Evolutionary conservation across 1,140 invertebrate species (phyloP).

Genomic region (Euwallacea fornicatus): DNA sequence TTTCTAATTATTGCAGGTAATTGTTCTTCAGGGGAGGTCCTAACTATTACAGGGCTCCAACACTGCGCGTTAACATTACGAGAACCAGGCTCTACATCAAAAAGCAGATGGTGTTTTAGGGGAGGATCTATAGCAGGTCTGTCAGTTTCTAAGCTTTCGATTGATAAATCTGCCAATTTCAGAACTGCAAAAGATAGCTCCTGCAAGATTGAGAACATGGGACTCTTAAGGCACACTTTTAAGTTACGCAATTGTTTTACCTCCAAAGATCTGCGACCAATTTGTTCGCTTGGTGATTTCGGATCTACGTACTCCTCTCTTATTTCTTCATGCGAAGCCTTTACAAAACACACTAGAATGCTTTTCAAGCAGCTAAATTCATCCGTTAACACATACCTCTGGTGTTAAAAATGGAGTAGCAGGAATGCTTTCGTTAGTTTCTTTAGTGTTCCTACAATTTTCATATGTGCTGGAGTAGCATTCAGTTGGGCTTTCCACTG

Average conservation of each 20-base stretch:
- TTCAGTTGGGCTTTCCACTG: background rate
- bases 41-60: conserved; percentile 54
- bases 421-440: conserved; percentile 26
- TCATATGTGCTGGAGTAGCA: background rate
- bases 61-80: conserved; percentile 54
- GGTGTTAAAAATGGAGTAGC: conserved; percentile 42
- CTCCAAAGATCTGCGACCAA: conserved; percentile 55
- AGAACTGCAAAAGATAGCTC: conserved; percentile 27
- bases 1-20: conserved; percentile 43
- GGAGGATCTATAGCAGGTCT: conserved; percentile 47
- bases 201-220: conserved; percentile 19
- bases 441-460: background rate
- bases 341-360: background rate
- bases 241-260: conserved; percentile 36
- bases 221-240: conserved; percentile 4
- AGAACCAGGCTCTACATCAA: conserved; percentile 54
- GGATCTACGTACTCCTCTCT: conserved; percentile 39
- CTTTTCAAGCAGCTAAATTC: background rate
- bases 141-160: conserved; percentile 20
- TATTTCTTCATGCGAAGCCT: background rate
- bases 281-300: conserved; percentile 53
- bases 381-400: background rate
- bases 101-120: conserved; percentile 30
- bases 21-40: conserved; percentile 39
- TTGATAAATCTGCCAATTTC: conserved; percentile 26